Evolutionary conservation across 2,797 vertebrate genomes (phyloP).

Genomic region (Poecilia picta): DNA sequence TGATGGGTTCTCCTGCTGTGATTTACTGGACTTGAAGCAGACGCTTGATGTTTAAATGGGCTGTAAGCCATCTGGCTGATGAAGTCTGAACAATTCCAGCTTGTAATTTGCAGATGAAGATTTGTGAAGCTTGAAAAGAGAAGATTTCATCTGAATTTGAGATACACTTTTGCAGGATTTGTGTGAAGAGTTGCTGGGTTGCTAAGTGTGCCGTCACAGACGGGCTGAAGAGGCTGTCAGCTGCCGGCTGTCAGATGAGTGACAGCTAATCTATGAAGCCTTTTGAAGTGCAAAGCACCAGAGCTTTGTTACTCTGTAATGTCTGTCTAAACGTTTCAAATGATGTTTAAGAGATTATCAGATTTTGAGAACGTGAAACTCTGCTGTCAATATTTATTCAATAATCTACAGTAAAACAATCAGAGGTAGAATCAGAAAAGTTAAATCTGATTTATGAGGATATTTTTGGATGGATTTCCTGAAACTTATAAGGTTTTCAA

Average conservation of each 20-base stretch:
- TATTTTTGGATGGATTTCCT: neutral
- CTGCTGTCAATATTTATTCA: neutral
- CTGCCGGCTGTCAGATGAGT: conserved; percentile 64
- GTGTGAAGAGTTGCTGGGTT: conserved; percentile 18
- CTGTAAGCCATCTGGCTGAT: conserved; percentile 13
- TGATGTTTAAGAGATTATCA: neutral
- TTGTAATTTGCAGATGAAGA: conserved; percentile 12
- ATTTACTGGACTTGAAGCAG: conserved; percentile 45
- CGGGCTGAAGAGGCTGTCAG: conserved; percentile 63
- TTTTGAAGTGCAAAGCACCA: conserved; percentile 73
- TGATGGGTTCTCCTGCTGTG: conserved; percentile 26
- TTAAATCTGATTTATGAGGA: neutral
- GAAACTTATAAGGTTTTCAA: too few relatives aligned
- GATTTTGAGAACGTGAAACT: conserved; percentile 11
- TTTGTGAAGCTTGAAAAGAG: neutral
- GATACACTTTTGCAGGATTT: conserved; percentile 29
- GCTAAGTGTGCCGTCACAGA: conserved; percentile 28
- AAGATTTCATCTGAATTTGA: conserved; percentile 5
- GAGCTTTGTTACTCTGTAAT: conserved; percentile 43
- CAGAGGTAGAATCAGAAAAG: neutral
- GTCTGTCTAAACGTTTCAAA: conserved; percentile 36
- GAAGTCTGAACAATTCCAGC: conserved; percentile 5
- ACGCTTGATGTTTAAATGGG: conserved; percentile 23
- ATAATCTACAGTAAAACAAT: neutral
- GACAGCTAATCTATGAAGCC: conserved; percentile 59